Evolutionary conservation across 35 echinoderm and acorn worm genomes (phyloP).

Genomic region (Diadema setosum): DNA sequence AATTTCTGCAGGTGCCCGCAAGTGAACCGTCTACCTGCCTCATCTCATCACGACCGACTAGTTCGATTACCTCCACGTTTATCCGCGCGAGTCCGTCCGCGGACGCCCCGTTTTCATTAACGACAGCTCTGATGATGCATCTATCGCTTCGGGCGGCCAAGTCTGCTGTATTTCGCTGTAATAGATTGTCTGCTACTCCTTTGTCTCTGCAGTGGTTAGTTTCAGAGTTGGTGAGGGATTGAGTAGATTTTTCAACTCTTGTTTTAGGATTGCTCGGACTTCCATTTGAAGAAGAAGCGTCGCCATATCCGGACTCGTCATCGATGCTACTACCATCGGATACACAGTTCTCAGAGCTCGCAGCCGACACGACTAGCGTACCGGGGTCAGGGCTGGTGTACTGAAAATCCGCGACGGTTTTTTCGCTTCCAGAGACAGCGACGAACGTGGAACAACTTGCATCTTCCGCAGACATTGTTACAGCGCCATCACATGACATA

Average conservation of each 20-base stretch:
- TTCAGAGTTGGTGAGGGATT: background rate
- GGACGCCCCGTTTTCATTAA: background rate
- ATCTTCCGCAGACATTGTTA: too few species aligned
- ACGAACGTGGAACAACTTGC: too few species aligned
- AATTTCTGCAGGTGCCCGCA: background rate
- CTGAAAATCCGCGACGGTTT: too few species aligned
- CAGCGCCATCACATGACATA: background rate
- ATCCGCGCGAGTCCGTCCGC: background rate
- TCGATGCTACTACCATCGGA: too few species aligned
- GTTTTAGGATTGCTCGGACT: background rate
- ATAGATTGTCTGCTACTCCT: background rate
- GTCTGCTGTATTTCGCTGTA: background rate
- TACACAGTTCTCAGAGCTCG: too few species aligned
- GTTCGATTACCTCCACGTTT: conserved; percentile 41
- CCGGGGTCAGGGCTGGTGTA: too few species aligned
- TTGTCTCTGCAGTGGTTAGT: background rate
- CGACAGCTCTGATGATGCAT: background rate
- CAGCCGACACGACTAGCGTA: too few species aligned
- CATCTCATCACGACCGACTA: background rate
- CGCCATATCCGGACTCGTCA: too few species aligned
- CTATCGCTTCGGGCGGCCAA: background rate
- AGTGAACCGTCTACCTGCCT: background rate
- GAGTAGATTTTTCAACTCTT: background rate
- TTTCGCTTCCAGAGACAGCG: too few species aligned
- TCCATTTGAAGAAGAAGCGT: too few species aligned